phyloP scores from a whole-genome alignment of 2,113 vertebrate species.

The Trichomycterus rosablanca region DNA sequence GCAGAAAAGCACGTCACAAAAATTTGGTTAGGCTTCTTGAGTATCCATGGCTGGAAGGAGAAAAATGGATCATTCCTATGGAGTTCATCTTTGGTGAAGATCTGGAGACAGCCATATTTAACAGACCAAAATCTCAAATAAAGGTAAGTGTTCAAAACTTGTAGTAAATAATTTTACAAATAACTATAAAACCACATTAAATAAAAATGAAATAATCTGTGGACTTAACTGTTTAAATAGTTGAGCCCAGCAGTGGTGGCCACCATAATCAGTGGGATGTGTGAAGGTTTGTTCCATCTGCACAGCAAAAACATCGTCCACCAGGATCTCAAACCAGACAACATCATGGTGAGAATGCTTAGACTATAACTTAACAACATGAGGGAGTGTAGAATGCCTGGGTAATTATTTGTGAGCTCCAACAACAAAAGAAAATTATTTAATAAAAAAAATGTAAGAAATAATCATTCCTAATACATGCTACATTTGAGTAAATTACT shows the following conservation, averaged over 20 bases:
- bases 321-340: conserved; percentile 73
- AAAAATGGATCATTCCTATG: conserved; percentile 65
- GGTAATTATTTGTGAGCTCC: too few species aligned
- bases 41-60: conserved; percentile 51
- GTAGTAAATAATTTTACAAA: background rate
- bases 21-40: conserved; percentile 69
- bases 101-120: conserved; percentile 67
- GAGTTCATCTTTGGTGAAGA: conserved; percentile 71
- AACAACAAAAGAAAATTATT: too few species aligned
- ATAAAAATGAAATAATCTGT: background rate
- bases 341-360: conserved; percentile 68
- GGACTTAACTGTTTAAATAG: conserved; percentile 39
- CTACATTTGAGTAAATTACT: too few species aligned
- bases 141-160: conserved; percentile 43
- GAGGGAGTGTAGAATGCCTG: too few species aligned
- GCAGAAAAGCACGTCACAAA: conserved; percentile 57
- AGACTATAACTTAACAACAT: too few species aligned
- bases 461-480: too few species aligned
- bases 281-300: conserved; percentile 63
- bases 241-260: conserved; percentile 49
- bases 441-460: too few species aligned
- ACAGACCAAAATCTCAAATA: conserved; percentile 59
- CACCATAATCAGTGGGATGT: conserved; percentile 67
- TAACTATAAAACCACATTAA: background rate
- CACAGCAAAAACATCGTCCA: conserved; percentile 67